These are phyloP conservation scores for Atta texana DNA, from an alignment of 1,140 invertebrate species.

Conservation along the genomic window DNA sequence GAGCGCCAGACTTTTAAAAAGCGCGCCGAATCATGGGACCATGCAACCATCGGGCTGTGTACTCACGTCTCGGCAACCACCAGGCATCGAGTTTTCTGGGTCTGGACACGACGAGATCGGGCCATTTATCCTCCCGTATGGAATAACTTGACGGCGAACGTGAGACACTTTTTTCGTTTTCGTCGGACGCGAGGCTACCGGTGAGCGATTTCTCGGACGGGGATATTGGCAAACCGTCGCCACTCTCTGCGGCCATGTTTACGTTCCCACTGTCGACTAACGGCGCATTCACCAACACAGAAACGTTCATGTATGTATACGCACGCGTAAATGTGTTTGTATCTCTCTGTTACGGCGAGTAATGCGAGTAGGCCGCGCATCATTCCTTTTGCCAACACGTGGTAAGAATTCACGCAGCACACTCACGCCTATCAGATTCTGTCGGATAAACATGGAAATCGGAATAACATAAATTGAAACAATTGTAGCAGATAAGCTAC, in stretches of 20 bases:
- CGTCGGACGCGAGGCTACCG: conserved; percentile 82
- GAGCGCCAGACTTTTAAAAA: conserved; percentile 53
- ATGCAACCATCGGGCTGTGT: conserved; percentile 67
- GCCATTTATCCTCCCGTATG: conserved; percentile 87
- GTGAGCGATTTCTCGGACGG: conserved; percentile 85
- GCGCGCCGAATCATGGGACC: conserved; percentile 56
- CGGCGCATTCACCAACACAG: conserved; percentile 48
- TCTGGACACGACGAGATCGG: conserved; percentile 86
- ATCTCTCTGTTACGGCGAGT: background rate
- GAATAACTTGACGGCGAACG: conserved; percentile 86
- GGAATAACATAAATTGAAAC: background rate
- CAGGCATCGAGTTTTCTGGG: conserved; percentile 84
- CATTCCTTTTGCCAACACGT: conserved; percentile 39
- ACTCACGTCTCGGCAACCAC: conserved; percentile 85
- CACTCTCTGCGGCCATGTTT: conserved; percentile 87
- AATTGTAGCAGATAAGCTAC: background rate
- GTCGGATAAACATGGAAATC: background rate
- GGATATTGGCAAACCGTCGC: conserved; percentile 86
- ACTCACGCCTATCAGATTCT: background rate
- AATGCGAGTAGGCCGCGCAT: background rate
- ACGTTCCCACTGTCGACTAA: conserved; percentile 70
- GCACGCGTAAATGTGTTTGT: background rate
- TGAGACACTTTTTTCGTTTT: conserved; percentile 85
- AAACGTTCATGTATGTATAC: background rate
- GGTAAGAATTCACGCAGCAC: conserved; percentile 24